phyloP scores from a whole-genome alignment of 2,113 vertebrate species.

The western clawed frog (Xenopus tropicalis) region UCB_Xtro_10.0 CM004446.2:94662001-94662500 shows the following conservation, averaged over 20 bases:
- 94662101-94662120: conserved; percentile 26
- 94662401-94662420: conserved; percentile 43
- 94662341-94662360: conserved; percentile 41
- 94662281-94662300: conserved; percentile 21
- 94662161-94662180: conserved; percentile 8
- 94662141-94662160: conserved; percentile 8
- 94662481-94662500: conserved; percentile 32
- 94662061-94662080: conserved; percentile 15
- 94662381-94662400: conserved; percentile 45
- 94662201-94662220: conserved; percentile 14
- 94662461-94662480: conserved; percentile 35
- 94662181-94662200: conserved; percentile 4
- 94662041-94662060: background rate
- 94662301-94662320: conserved; percentile 45
- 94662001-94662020: conserved; percentile 23
- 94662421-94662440: conserved; percentile 50
- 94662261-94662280: conserved; percentile 10
- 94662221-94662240: conserved; percentile 14
- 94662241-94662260: background rate
- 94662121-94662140: conserved; percentile 20
- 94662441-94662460: conserved; percentile 47
- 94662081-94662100: conserved; percentile 3
- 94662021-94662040: conserved; percentile 37
- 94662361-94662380: conserved; percentile 35
- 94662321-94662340: conserved; percentile 43